A percentile compares a stretch with the other conserved stretches of the same genome.
These are phyloP conservation scores for Echinops telfairi DNA, from an alignment of 2,113 vertebrate species.

Conservation along the genomic window DNA sequence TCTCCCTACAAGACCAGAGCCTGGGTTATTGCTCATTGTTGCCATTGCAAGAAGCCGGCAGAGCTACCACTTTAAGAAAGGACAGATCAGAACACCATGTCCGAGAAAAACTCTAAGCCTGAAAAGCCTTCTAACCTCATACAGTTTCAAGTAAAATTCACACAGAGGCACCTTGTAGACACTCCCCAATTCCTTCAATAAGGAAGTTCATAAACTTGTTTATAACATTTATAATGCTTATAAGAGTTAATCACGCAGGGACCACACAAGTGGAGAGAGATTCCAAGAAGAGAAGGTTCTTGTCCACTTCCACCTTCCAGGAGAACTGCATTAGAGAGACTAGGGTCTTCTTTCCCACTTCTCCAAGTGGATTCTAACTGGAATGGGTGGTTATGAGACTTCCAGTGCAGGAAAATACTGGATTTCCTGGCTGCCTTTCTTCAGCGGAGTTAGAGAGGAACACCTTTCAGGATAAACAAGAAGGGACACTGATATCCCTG, in stretches of 20 bases:
- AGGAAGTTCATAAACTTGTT: background rate
- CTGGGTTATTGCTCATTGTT: background rate
- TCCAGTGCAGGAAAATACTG: fast-evolving
- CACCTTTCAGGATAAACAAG: background rate
- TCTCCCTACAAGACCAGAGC: background rate
- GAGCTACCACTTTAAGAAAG: background rate
- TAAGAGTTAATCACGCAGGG: background rate
- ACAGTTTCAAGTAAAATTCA: background rate
- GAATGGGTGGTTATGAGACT: background rate
- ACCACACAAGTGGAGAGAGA: background rate
- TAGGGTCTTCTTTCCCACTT: background rate
- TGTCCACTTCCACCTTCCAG: background rate
- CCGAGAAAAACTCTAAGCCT: background rate
- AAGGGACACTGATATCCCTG: background rate
- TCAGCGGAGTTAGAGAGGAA: background rate
- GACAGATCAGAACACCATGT: background rate
- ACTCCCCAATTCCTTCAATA: background rate
- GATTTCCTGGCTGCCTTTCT: background rate
- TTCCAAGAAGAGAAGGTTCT: background rate
- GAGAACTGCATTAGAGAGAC: background rate
- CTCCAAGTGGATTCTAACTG: background rate
- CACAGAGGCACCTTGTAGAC: background rate
- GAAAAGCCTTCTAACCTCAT: background rate
- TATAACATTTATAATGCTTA: background rate
- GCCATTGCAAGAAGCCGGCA: background rate